Conservation (phyloP, 2,888 invertebrate genomes). For the Noctua pronuba region DNA sequence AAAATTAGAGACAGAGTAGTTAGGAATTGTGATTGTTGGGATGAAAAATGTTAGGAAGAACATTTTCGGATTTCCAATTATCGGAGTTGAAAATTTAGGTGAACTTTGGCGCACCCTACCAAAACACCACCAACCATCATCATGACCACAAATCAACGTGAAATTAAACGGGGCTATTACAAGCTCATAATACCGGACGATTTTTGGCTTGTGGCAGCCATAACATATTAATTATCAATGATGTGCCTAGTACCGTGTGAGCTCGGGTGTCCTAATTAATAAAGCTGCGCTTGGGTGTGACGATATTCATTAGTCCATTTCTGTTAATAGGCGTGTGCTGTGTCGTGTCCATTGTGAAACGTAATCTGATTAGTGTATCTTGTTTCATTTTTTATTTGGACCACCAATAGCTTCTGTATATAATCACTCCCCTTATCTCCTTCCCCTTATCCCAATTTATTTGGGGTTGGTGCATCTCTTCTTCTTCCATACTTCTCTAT, state of each 20-base stretch:
- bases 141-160: neutral
- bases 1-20: too few species aligned
- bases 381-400: neutral
- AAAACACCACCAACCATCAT: neutral
- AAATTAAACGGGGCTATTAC: neutral
- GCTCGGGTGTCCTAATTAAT: slow-evolving; percentile 43
- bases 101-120: too few species aligned
- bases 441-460: too few species aligned
- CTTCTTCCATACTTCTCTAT: too few species aligned
- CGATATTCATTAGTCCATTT: slow-evolving; percentile 45
- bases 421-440: too few species aligned
- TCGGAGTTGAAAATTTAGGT: too few species aligned
- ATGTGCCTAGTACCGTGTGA: slow-evolving; percentile 6
- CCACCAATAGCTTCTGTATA: too few species aligned
- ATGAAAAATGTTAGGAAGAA: too few species aligned
- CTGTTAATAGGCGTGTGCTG: slow-evolving; percentile 20
- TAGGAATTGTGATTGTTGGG: too few species aligned
- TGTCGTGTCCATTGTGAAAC: neutral
- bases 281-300: slow-evolving; percentile 47
- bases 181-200: neutral
- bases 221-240: slow-evolving; percentile 25
- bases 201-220: neutral
- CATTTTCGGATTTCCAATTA: too few species aligned
- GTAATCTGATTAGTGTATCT: slow-evolving; percentile 12
- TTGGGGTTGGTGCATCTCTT: too few species aligned